Percentiles rank a stretch among this genome's conserved stretches.
Conservation (phyloP, 2,888 invertebrate species). For the Blastobasis adustella region DNA sequence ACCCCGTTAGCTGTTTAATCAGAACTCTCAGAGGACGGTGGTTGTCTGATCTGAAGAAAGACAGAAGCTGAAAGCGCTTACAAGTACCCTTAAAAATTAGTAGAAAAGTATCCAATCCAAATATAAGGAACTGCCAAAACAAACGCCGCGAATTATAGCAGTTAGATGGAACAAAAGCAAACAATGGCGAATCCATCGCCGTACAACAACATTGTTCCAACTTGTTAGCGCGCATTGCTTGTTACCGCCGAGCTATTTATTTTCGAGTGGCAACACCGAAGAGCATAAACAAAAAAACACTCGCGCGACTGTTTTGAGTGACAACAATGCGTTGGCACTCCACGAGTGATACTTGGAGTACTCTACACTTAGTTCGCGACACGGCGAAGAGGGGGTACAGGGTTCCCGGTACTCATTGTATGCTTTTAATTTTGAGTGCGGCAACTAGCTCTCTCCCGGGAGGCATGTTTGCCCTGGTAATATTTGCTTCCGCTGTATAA, state of each 20-base stretch:
- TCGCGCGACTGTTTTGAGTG: conserved; percentile 68
- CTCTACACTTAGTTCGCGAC: conserved; percentile 66
- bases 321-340: conserved; percentile 62
- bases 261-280: conserved; percentile 71
- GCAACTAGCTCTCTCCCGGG: conserved; percentile 76
- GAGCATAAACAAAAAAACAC: conserved; percentile 75
- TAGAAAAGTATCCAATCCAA: no score
- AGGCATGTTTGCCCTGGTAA: conserved; percentile 75
- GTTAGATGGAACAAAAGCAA: conserved; percentile 42
- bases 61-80: no score
- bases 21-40: conserved; percentile 14
- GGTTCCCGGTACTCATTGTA: conserved; percentile 74
- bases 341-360: conserved; percentile 59
- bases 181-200: conserved; percentile 49
- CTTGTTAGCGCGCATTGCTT: conserved; percentile 68
- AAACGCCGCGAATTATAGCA: background rate
- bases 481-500: conserved; percentile 78
- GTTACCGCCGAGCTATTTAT: conserved; percentile 65
- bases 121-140: no score
- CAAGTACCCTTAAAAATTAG: no score
- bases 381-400: conserved; percentile 54
- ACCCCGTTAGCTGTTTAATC: conserved; percentile 39
- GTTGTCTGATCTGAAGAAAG: no score
- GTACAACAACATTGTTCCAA: conserved; percentile 61
- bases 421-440: conserved; percentile 80